phyloP scores from a whole-genome alignment of 2,113 vertebrate genomes.

The Dunckerocampus dactyliophorus region DNA sequence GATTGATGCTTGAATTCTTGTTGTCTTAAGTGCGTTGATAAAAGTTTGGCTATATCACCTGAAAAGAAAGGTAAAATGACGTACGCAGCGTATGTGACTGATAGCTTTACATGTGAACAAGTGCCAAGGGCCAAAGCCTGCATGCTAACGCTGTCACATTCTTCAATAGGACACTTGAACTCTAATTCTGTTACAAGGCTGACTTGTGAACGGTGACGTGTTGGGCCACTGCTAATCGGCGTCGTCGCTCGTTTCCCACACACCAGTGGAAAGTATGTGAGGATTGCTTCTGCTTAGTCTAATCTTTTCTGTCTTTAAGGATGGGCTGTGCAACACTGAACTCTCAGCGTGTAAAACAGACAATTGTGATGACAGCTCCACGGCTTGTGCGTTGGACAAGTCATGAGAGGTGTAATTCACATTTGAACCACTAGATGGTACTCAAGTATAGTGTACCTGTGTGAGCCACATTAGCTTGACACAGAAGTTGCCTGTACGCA shows the following conservation, averaged over 20 bases:
- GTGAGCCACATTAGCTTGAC: too few relatives aligned
- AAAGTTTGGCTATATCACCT: not conserved
- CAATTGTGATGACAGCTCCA: too few relatives aligned
- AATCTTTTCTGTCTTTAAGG: conserved; percentile 9
- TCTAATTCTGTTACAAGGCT: not conserved
- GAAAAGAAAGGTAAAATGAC: too few relatives aligned
- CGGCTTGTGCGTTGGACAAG: too few relatives aligned
- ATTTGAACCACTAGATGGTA: too few relatives aligned
- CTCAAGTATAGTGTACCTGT: too few relatives aligned
- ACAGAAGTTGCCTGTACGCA: too few relatives aligned
- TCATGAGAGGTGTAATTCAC: too few relatives aligned
- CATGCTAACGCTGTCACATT: not conserved
- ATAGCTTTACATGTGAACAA: too few relatives aligned
- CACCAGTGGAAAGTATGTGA: conserved; percentile 57
- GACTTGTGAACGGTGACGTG: not conserved
- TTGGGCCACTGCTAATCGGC: conserved; percentile 27
- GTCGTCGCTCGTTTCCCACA: conserved; percentile 31
- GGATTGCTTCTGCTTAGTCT: conserved; percentile 32
- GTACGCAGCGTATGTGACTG: too few relatives aligned
- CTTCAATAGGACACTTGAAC: not conserved
- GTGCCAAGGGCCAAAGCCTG: not conserved
- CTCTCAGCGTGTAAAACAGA: too few relatives aligned
- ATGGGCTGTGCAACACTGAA: conserved; percentile 5
- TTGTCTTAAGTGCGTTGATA: not conserved
- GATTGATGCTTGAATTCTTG: conserved; percentile 18